These are phyloP conservation scores for Protonemura montana DNA, from an alignment of 2,888 invertebrate genomes.

Conservation along the genomic window DNA sequence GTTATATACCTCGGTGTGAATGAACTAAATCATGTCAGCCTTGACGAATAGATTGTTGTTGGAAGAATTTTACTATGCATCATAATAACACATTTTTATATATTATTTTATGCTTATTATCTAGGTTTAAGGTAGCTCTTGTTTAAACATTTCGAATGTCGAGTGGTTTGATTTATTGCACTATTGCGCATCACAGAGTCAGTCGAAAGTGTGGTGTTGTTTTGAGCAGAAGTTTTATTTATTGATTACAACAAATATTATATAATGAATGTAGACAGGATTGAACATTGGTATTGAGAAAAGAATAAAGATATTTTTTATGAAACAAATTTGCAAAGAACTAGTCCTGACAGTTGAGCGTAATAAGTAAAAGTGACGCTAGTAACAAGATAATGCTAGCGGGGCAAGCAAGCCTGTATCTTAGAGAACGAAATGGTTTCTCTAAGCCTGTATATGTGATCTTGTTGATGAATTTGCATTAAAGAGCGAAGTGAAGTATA, in stretches of 20 bases:
- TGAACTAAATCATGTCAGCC: background rate
- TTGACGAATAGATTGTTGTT: background rate
- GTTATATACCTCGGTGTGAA: no score
- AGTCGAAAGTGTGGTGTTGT: background rate
- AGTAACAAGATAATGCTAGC: no score
- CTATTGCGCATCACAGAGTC: background rate
- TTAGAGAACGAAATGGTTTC: no score
- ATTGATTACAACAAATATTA: background rate
- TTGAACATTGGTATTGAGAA: background rate
- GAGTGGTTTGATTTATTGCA: background rate
- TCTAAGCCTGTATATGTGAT: no score
- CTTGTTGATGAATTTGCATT: no score
- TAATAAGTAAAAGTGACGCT: no score
- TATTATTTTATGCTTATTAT: background rate
- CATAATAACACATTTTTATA: background rate
- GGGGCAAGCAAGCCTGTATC: no score
- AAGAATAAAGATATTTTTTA: background rate
- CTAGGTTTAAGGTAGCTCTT: background rate
- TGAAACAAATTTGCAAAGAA: background rate
- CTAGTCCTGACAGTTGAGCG: no score
- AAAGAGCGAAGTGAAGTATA: no score
- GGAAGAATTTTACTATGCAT: background rate
- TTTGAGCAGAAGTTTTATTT: background rate
- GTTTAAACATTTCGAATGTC: background rate
- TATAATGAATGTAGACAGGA: background rate